phyloP scores from a whole-genome alignment of 2,113 vertebrate species.

The Miniopterus natalensis region DNA sequence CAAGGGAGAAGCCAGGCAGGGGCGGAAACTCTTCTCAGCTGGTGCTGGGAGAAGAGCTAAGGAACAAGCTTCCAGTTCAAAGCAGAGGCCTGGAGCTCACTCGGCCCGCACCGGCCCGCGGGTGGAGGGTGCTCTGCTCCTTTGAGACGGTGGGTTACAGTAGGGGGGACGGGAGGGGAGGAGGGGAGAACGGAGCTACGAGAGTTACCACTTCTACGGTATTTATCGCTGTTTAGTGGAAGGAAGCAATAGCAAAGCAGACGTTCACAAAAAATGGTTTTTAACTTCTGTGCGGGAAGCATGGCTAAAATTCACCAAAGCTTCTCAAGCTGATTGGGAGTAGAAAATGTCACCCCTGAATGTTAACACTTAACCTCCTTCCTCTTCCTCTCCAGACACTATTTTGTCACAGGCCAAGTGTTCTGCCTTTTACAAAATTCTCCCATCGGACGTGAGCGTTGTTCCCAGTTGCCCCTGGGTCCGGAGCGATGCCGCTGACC shows the following conservation, averaged over 20 bases:
- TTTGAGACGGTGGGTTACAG: conserved; percentile 43
- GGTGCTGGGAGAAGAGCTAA: not conserved
- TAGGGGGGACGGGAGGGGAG: conserved; percentile 52
- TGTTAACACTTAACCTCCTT: not conserved
- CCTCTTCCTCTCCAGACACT: not conserved
- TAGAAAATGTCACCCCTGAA: not conserved
- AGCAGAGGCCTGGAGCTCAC: not conserved
- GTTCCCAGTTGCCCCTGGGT: conserved; percentile 76
- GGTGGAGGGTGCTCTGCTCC: not conserved
- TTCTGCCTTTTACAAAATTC: not conserved
- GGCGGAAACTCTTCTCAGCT: not conserved
- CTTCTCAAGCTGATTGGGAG: not conserved
- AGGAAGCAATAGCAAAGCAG: conserved; percentile 79
- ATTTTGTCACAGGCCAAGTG: conserved; percentile 32
- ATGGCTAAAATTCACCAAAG: not conserved
- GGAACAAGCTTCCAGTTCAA: not conserved
- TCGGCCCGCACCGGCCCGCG: not conserved
- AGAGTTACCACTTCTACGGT: conserved; percentile 56
- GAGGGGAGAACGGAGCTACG: conserved; percentile 5
- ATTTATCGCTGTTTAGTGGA: conserved; percentile 80
- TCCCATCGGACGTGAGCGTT: not conserved
- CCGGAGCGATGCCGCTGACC: conserved; percentile 77
- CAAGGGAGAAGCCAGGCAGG: not conserved
- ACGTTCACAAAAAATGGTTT: conserved; percentile 46
- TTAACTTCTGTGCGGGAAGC: conserved; percentile 77